Base-by-base conservation (phyloP, 2,113 vertebrate genomes). In the Callocephalon fimbriatum region DNA sequence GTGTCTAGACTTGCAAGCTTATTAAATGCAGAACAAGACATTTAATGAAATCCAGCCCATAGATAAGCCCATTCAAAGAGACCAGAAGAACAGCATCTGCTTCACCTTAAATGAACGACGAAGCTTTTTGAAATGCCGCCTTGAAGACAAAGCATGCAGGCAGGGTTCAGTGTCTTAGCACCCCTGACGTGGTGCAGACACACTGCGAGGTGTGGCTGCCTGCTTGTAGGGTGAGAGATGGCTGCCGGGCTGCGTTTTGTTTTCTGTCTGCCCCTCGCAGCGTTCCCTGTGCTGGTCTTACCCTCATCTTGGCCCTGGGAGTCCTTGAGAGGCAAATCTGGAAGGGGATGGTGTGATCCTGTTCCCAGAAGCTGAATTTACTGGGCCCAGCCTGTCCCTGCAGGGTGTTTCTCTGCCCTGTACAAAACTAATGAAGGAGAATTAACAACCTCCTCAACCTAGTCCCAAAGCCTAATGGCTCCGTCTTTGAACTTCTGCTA, bases 1-100 rank as follows among this genome's bases (percentile, higher is more conserved):
- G 88, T 97, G 96, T 97, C 97, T 97, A 94, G 97, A 97, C 96
- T 97, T 96, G 94, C 76, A 96, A 89, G 73, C 73, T 97, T 97
- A 95, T 89, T 97, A 97, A 97, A 91, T 61, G 73, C 80, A 89
- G 95, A 87, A 81, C 88, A 91, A 97, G 94, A 88, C 65, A 79
- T 77, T 95, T 95, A 96, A 96, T 89, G 91, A 96, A 97, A 96
- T 94, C 97, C 95, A 95, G 83, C 83, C 83, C 25, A 5, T 76
- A 97, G 96, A 97, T 97, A 97, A 97, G 83, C 86, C 16, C 10
- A 80, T 97, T 92, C 94, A 95, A 96, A 95, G 90, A 92, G 92
- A 93, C 88, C 61, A 72, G 95, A 87, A 58, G 48, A 97, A 4
- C 73, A 88, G 92, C 96, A 94, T 97, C 90, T 88, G 94, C 88